Base-by-base conservation (phyloP, 2,888 invertebrate genomes). In the Eristalinus sepulchralis region DNA sequence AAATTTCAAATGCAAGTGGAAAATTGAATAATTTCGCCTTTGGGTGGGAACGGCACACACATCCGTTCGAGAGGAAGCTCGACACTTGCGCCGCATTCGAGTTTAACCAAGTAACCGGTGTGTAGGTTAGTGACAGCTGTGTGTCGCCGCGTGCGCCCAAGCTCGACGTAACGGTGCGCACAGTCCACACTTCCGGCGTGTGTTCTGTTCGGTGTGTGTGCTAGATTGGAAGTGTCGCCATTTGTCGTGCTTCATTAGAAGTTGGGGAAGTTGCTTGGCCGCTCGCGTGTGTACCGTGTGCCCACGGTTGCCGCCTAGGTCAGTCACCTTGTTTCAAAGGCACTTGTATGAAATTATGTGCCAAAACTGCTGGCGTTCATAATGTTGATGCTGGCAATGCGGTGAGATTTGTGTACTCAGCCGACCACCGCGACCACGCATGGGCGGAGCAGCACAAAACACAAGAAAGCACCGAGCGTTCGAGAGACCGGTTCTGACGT, bases 131-230 rank as follows among this genome's bases (percentile, higher is more conserved):
- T 72, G 72, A 72, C 77, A 83, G 83, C 67, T 77, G 84, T 47
- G 67, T 24, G 64, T 33, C 34, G 75, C 71, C 64, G 66, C 75
- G 62, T 66, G 36, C 70, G 2, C 39, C n/a, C n/a, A 5, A 5
- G 47, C 47, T 47, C 17, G 24, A 1, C 8, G 57, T 57, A 57
- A 27, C 57, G 57, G 24, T 24, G 57, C 17, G 5, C 53, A 60
- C 55, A 59, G 76, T 80, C 67, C 47, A 39, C 71, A 77, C 84
- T 85, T 85, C 84, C 84, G 84, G 81, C 67, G 77, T 77, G 47
- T 39, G 39, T 39, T 27, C 27, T 27, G 27, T 27, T 27, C 5
- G 39, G 4, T 39, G 13, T 39, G 36, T 36, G 39, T 72, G 71
- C 59, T 63, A 31, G 77, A 68, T 67, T 76, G 67, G 34, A 57